Base-by-base conservation (phyloP, 2,797 vertebrate species). In the Platyrinchus mystaceus region DNA sequence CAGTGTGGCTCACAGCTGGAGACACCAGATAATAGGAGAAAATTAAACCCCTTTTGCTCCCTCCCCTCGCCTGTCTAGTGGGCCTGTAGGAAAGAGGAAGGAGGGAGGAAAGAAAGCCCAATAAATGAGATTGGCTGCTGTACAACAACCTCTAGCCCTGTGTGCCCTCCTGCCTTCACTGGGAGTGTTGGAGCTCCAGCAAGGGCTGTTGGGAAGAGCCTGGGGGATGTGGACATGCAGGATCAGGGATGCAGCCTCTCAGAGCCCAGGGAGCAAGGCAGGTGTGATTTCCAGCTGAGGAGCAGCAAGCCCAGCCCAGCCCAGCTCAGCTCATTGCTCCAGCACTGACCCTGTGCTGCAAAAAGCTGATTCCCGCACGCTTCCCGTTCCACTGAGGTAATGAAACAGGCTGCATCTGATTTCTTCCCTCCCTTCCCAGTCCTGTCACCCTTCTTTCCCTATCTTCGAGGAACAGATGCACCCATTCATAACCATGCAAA, bases 381-480 rank as follows among this genome's bases (percentile, higher is more conserved):
- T 64, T 71, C 46, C 52, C 55, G 24, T 64, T 59, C 17, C 63
- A 36, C n/a, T 43, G 58, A 77, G 71, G 76, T 14, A 24, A 58
- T 2, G 17, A 14, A 56, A 68, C 1, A 4, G 74, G 43, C 50
- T 81, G 26, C 67, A 68, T 36, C 63, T 67, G 55, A 69, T 77
- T 86, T 27, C 67, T 76, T 7, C 39, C 37, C 50, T 82, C 47
- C 58, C 39, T 44, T 64, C 14, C 39, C 85, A 71, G 50, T 30
- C 73, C 66, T 73, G 55, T 66, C 76, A 30, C 55, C 21, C 67
- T 89, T 74, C 80, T 50, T 41, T 32, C 70, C 70, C 80, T 73
- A 18, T 92, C 90, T 95, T 49, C 2, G 10, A 94, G 75, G 78
- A 96, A 58, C 86, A 95, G 94, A 86, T 89, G 90, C 88, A 86